Conservation (phyloP, 2,888 invertebrate species). For the Herminia tarsipennalis region DNA sequence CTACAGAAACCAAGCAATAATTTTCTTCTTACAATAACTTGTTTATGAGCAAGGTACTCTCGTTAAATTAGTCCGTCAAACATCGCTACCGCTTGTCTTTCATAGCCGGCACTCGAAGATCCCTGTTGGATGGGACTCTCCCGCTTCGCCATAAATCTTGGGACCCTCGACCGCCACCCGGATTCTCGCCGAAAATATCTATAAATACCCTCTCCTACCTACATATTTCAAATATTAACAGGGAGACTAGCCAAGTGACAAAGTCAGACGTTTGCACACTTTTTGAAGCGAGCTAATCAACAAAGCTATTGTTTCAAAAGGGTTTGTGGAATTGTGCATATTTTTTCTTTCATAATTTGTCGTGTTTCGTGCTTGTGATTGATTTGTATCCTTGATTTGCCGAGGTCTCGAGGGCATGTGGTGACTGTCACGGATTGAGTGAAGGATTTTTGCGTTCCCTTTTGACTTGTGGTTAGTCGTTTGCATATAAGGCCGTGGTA, state of each 20-base stretch:
- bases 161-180: conserved; percentile 84
- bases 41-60: too few species aligned
- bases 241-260: conserved; percentile 63
- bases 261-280: conserved; percentile 55
- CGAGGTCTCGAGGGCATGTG: conserved; percentile 22
- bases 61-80: too few species aligned
- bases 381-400: conserved; percentile 16
- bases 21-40: too few species aligned
- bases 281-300: conserved; percentile 34
- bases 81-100: conserved; percentile 37
- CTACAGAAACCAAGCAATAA: too few species aligned
- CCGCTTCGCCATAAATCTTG: conserved; percentile 84
- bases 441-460: conserved; percentile 26
- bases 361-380: neutral
- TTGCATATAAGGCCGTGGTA: too few species aligned
- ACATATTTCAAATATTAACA: conserved; percentile 84
- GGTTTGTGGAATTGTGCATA: conserved; percentile 7
- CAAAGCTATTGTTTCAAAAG: conserved; percentile 13
- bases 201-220: conserved; percentile 80
- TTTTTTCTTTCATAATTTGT: conserved; percentile 3
- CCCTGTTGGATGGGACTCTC: conserved; percentile 84
- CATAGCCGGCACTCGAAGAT: conserved; percentile 58
- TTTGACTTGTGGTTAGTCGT: too few species aligned
- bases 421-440: conserved; percentile 23
- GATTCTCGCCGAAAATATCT: conserved; percentile 83